phyloP scores from a whole-genome alignment of 2,797 vertebrate species.

The Chelmon rostratus region DNA sequence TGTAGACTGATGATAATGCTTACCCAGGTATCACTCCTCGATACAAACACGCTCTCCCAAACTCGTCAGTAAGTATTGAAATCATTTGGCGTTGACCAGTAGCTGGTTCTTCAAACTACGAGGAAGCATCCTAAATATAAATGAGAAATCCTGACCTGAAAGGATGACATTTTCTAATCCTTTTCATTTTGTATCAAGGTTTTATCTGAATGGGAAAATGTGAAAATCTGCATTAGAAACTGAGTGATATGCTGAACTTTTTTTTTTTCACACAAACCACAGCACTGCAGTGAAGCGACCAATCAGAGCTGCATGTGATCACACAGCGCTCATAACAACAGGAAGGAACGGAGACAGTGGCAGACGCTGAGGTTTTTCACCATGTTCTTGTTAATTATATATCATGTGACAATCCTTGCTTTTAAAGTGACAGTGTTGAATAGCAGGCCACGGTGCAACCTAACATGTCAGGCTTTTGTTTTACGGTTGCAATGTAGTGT shows the following conservation, averaged over 20 bases:
- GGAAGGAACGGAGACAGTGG: constrained; percentile 39
- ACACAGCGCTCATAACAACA: constrained; percentile 16
- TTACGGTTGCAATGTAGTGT: constrained; percentile 16
- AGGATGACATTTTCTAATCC: background rate
- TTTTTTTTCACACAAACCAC: constrained; percentile 38
- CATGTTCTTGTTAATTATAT: background rate
- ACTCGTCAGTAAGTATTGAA: constrained; percentile 3
- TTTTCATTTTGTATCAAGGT: background rate
- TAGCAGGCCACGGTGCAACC: constrained; percentile 6
- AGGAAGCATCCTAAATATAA: background rate
- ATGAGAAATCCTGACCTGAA: background rate
- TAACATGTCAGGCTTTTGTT: background rate
- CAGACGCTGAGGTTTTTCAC: background rate
- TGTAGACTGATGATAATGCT: constrained; percentile 8
- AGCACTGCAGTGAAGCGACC: constrained; percentile 2
- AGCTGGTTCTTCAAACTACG: background rate
- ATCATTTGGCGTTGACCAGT: background rate
- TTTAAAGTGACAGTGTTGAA: background rate
- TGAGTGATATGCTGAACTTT: constrained; percentile 8
- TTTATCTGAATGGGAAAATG: background rate
- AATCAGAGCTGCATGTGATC: constrained; percentile 1
- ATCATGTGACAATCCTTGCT: background rate
- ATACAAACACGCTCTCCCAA: constrained; percentile 18
- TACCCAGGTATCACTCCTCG: background rate
- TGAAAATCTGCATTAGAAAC: constrained; percentile 1